phyloP scores from a whole-genome alignment of 2,113 vertebrate genomes.

The Agapornis roseicollis region DNA sequence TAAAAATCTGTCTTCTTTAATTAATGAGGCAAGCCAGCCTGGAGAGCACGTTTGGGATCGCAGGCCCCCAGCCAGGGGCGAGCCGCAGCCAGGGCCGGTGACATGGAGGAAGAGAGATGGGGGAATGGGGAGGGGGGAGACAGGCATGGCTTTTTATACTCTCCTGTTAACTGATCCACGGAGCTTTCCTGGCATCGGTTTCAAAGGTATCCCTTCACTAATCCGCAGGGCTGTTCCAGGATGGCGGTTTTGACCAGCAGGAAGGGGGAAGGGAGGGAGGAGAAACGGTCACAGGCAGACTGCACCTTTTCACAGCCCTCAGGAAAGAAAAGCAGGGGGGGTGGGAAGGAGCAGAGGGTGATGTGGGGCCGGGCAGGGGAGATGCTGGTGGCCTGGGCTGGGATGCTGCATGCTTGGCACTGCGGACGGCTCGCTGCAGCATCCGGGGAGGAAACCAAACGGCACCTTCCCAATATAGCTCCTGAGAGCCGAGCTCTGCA shows the following conservation, averaged over 20 bases:
- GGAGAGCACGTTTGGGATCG: conserved; percentile 61
- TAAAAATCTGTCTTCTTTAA: conserved; percentile 69
- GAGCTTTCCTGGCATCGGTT: conserved; percentile 68
- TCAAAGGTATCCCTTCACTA: conserved; percentile 70
- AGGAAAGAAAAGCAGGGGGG: conserved; percentile 23
- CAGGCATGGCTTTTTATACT: conserved; percentile 60
- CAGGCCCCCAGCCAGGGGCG: conserved; percentile 56
- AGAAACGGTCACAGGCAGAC: conserved; percentile 39
- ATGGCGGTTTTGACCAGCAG: conserved; percentile 64
- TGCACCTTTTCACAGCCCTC: conserved; percentile 57
- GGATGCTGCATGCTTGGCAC: neutral
- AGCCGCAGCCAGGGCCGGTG: conserved; percentile 50
- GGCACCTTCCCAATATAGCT: conserved; percentile 27
- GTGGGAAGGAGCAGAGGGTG: neutral
- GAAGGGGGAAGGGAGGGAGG: conserved; percentile 62
- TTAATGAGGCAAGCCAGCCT: conserved; percentile 60
- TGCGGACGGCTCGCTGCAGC: neutral
- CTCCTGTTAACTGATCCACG: conserved; percentile 68
- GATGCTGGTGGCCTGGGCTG: neutral
- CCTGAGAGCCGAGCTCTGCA: neutral
- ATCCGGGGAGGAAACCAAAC: neutral
- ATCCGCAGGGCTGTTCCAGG: conserved; percentile 63
- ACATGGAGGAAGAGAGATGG: conserved; percentile 54
- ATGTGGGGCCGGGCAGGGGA: neutral
- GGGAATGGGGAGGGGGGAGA: conserved; percentile 34